phyloP scores from a whole-genome alignment of 2,797 vertebrate species.

The Oceanodroma leucorhoa region DNA sequence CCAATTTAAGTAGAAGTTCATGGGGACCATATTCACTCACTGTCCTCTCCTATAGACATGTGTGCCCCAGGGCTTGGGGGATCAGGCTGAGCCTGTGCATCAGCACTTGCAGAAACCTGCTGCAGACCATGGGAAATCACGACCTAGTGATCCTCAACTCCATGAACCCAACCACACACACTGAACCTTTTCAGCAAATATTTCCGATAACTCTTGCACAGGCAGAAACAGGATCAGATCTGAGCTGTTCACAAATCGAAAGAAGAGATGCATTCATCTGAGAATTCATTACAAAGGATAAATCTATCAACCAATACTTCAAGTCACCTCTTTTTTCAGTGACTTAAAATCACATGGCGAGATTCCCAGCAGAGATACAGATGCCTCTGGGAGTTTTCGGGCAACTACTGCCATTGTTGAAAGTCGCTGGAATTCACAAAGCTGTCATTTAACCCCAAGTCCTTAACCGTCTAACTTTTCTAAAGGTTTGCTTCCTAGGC shows the following conservation, averaged over 20 bases:
- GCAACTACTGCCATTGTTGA: neutral
- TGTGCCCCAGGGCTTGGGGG: neutral
- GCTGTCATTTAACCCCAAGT: neutral
- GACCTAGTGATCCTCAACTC: neutral
- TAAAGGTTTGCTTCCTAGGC: neutral
- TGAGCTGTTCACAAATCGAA: neutral
- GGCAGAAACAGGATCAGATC: neutral
- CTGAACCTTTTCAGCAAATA: neutral
- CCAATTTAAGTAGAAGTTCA: neutral
- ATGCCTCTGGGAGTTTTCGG: neutral
- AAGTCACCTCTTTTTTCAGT: neutral
- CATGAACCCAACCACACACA: neutral
- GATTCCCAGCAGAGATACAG: neutral
- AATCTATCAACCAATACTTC: neutral
- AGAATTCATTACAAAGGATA: neutral
- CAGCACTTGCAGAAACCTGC: neutral
- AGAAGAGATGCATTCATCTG: neutral
- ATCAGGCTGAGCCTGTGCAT: neutral
- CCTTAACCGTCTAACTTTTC: neutral
- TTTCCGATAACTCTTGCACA: neutral
- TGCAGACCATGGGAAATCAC: neutral
- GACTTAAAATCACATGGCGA: neutral
- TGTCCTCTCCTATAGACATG: neutral
- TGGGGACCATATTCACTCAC: rapidly evolving
- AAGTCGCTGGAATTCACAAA: neutral